Evolutionary conservation across 2,888 invertebrate species (phyloP).

Genomic region (Fragum whitleyi): DNA sequence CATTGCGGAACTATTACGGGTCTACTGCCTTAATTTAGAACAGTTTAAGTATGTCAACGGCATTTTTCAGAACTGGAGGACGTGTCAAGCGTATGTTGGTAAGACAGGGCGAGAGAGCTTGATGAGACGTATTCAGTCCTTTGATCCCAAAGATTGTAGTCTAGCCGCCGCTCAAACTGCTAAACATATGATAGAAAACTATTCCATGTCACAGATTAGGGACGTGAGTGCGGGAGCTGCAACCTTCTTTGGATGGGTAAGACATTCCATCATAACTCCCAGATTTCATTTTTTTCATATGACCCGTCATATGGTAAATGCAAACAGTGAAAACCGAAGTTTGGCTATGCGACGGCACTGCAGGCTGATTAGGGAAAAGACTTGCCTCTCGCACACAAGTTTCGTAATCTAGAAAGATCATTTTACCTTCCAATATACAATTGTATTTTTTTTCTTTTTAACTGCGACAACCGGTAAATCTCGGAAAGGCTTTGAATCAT

Average conservation of each 20-base stretch:
- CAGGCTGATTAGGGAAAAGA: too few species aligned
- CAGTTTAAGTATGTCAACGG: too few species aligned
- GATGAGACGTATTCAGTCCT: constrained; percentile 81
- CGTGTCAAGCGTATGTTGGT: constrained; percentile 80
- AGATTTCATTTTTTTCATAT: background rate
- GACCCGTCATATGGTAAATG: background rate
- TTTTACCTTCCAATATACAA: too few species aligned
- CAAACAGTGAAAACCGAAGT: too few species aligned
- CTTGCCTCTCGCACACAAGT: too few species aligned
- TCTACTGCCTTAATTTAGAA: too few species aligned
- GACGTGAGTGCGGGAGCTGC: constrained; percentile 84
- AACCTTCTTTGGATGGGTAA: constrained; percentile 84
- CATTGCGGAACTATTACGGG: too few species aligned
- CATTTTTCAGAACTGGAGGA: constrained; percentile 81
- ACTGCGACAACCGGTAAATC: too few species aligned
- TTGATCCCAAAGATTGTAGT: constrained; percentile 79
- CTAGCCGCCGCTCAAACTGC: constrained; percentile 74
- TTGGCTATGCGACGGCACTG: too few species aligned
- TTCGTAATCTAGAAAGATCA: too few species aligned
- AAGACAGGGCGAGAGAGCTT: constrained; percentile 83
- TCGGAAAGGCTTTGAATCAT: too few species aligned
- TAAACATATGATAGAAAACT: constrained; percentile 74
- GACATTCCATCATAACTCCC: background rate
- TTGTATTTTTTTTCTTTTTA: too few species aligned
- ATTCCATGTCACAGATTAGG: constrained; percentile 80